These are phyloP conservation scores for Catostylus mosaicus DNA, from an alignment of 30 jellyfish, hydroid and myxozoan species.

Conservation along the genomic window DNA sequence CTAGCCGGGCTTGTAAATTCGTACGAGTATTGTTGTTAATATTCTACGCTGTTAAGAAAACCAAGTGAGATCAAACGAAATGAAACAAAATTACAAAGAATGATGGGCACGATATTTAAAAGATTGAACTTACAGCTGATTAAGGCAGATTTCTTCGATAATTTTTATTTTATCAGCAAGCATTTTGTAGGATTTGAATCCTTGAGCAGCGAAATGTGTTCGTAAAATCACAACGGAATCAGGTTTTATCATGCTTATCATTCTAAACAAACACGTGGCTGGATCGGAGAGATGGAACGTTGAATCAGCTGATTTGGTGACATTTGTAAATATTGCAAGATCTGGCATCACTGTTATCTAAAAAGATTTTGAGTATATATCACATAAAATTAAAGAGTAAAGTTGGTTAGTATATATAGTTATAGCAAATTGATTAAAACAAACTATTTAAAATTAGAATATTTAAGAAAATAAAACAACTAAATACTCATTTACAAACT, in stretches of 20 bases:
- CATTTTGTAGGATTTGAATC: slow-evolving; percentile 75
- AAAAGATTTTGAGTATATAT: too few species aligned
- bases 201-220: slow-evolving; percentile 84
- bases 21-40: neutral
- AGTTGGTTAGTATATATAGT: too few species aligned
- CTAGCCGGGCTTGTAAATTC: slow-evolving; percentile 65
- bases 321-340: slow-evolving; percentile 52
- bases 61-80: neutral
- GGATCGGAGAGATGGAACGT: slow-evolving; percentile 19
- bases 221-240: slow-evolving; percentile 51
- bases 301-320: slow-evolving; percentile 26
- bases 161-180: slow-evolving; percentile 66
- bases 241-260: slow-evolving; percentile 66
- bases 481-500: too few species aligned
- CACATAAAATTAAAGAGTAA: too few species aligned
- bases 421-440: too few species aligned
- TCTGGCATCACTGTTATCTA: slow-evolving; percentile 52
- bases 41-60: neutral
- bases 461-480: too few species aligned
- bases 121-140: slow-evolving; percentile 72
- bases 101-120: neutral
- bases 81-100: too few species aligned
- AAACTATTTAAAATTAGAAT: too few species aligned
- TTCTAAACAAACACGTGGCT: slow-evolving; percentile 59
- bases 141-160: slow-evolving; percentile 56